Base-by-base conservation (phyloP, 2,888 invertebrate genomes). In the Cremastinae sp. region DNA sequence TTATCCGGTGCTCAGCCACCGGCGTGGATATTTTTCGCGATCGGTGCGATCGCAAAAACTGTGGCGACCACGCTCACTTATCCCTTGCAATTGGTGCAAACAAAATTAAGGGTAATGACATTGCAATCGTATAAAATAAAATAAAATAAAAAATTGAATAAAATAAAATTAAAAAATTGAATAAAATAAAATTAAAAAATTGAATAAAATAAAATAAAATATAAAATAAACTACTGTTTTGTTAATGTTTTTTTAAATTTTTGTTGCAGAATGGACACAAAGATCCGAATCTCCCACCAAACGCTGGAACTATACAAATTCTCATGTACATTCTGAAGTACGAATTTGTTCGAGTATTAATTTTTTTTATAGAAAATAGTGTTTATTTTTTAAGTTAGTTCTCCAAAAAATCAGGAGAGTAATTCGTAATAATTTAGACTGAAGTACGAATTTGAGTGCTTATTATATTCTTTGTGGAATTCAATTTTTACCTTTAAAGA, bases 31-130 rank as follows among this genome's bases (percentile, higher is more conserved):
- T 94, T 94, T 84, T 81, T 93, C 84, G 78, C 92, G 7, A 91
- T 96, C 73, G 97, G 96, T n/a, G 97, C 97, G 1, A 86, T 94
- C 64, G 94, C 97, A 0, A 98, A 97, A 90, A 94, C 95, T 12
- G 91, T 96, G 75, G 96, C 97, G 8, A 97, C 97, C 0, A 91
- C 96, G 7, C 82, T 95, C n/a, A 98, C 97, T 1, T 98, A 98
- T 90, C 98, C 98, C 0, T 87, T 98, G 75, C 97, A 97, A 85
- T 90, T 97, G 78, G 92, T 96, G 10, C 97, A 98, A 90, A 94
- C 96, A 0, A 93, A 95, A 86, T 92, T 95, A 59, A 89, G 93
- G 87, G 93, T 93, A 86, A 87, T 90, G 84, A 64, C 61, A 56
- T 22, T 45, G 36, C 68, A n/a, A n/a, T n/a, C n/a, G n/a, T 28